Percentiles rank a stretch among this genome's conserved stretches.
Conservation (phyloP, 1,140 invertebrate species). For the Drosophila watanabei region DNA sequence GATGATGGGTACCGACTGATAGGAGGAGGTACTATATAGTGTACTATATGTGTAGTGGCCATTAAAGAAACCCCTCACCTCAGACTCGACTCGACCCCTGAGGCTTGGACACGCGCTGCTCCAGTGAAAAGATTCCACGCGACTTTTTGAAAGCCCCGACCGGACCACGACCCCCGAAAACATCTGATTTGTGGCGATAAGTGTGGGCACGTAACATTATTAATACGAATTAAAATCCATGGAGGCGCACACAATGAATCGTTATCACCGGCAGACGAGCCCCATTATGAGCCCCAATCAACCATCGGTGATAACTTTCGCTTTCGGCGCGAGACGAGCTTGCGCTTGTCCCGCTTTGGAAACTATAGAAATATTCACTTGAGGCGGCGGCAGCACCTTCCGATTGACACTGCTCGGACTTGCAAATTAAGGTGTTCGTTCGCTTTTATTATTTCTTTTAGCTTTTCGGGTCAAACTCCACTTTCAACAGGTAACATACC, state of each 20-base stretch:
- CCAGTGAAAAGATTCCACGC: slow-evolving; percentile 52
- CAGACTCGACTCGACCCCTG: background rate
- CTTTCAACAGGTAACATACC: slow-evolving; percentile 47
- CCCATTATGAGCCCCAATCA: slow-evolving; percentile 40
- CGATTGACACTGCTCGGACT: slow-evolving; percentile 61
- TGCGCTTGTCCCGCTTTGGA: slow-evolving; percentile 17
- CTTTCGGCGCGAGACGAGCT: slow-evolving; percentile 40
- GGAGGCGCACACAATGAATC: slow-evolving; percentile 17
- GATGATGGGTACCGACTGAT: slow-evolving; percentile 18
- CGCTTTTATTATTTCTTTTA: background rate
- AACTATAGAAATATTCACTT: slow-evolving; percentile 24
- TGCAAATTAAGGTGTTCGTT: slow-evolving; percentile 64
- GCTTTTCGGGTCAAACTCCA: slow-evolving; percentile 68
- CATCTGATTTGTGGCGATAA: slow-evolving; percentile 61
- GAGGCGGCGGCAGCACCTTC: slow-evolving; percentile 40
- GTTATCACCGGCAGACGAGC: slow-evolving; percentile 61
- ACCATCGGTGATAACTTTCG: slow-evolving; percentile 62
- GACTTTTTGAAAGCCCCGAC: slow-evolving; percentile 27
- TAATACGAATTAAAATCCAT: slow-evolving; percentile 31
- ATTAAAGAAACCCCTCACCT: slow-evolving; percentile 20
- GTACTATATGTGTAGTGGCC: background rate
- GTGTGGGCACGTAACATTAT: slow-evolving; percentile 22
- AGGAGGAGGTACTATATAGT: background rate
- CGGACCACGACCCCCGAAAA: slow-evolving; percentile 50
- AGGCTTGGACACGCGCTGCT: slow-evolving; percentile 38